These are phyloP conservation scores for Petromus typicus DNA, from an alignment of 2,113 vertebrate genomes.

Conservation along the genomic window DNA sequence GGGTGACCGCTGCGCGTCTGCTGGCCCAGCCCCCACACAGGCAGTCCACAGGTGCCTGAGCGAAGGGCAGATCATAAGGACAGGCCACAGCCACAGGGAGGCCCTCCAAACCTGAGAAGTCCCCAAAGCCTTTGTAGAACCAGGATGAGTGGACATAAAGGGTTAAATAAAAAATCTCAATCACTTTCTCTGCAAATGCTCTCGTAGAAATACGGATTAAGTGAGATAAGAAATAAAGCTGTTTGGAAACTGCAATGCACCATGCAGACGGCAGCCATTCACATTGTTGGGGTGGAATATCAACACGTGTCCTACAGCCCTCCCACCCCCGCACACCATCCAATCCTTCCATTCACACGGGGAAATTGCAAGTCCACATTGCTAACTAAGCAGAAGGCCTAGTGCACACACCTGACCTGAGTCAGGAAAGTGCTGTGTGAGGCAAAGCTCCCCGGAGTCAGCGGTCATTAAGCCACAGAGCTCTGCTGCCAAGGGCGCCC, in stretches of 20 bases:
- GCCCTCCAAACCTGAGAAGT: neutral
- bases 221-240: neutral
- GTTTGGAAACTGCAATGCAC: neutral
- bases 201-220: neutral
- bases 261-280: neutral
- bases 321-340: neutral
- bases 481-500: neutral
- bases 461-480: neutral
- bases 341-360: neutral
- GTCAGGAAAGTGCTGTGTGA: slow-evolving; percentile 31
- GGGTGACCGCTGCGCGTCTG: too few species aligned
- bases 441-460: neutral
- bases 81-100: neutral
- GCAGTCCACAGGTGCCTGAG: neutral
- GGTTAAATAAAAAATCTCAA: slow-evolving; percentile 6
- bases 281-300: neutral
- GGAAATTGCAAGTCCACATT: neutral
- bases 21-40: fast-evolving
- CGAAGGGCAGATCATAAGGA: neutral
- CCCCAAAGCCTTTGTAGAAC: neutral
- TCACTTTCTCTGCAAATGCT: neutral
- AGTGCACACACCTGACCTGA: neutral
- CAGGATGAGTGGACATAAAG: neutral
- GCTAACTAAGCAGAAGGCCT: slow-evolving; percentile 53
- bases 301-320: neutral